Evolutionary conservation across 2,113 vertebrate genomes (phyloP).

Genomic region (Dunckerocampus dactyliophorus): DNA sequence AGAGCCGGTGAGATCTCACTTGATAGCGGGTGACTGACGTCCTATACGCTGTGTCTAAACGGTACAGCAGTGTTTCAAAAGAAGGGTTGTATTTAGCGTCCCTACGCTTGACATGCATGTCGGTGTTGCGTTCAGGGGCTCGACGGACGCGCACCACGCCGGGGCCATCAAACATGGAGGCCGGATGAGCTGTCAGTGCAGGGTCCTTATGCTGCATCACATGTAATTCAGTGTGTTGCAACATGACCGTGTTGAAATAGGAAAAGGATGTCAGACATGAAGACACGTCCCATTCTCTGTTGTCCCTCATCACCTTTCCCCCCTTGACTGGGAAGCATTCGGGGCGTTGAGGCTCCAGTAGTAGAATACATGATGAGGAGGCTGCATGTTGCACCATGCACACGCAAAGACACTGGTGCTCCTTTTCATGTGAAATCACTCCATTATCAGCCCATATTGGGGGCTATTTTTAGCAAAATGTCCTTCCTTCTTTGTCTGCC

Average conservation of each 20-base stretch:
- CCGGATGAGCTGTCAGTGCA: conserved; percentile 48
- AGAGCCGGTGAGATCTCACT: conserved; percentile 22
- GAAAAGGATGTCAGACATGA: neutral
- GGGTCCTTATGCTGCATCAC: conserved; percentile 39
- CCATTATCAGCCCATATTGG: conserved; percentile 17
- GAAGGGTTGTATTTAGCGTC: conserved; percentile 20
- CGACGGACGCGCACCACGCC: conserved; percentile 40
- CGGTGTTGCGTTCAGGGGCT: conserved; percentile 33
- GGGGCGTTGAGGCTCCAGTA: conserved; percentile 36
- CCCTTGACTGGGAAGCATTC: conserved; percentile 22
- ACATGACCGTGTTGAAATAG: neutral
- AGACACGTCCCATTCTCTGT: neutral
- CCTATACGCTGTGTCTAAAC: conserved; percentile 12
- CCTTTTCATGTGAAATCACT: conserved; percentile 11
- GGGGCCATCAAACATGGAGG: conserved; percentile 47
- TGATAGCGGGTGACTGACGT: conserved; percentile 18
- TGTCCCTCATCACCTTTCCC: neutral
- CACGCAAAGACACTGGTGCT: conserved; percentile 6
- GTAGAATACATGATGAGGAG: conserved; percentile 59
- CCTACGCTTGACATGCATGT: neutral
- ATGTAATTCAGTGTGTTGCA: conserved; percentile 2
- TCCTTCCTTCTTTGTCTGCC: conserved; percentile 10
- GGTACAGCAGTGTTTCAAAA: conserved; percentile 29
- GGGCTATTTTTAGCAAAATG: conserved; percentile 35
- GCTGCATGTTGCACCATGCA: conserved; percentile 48